Evolutionary conservation across 1,140 invertebrate species (phyloP), one percentile per base, ranked within the genome.

Genomic region (Spodoptera frugiperda): DNA sequence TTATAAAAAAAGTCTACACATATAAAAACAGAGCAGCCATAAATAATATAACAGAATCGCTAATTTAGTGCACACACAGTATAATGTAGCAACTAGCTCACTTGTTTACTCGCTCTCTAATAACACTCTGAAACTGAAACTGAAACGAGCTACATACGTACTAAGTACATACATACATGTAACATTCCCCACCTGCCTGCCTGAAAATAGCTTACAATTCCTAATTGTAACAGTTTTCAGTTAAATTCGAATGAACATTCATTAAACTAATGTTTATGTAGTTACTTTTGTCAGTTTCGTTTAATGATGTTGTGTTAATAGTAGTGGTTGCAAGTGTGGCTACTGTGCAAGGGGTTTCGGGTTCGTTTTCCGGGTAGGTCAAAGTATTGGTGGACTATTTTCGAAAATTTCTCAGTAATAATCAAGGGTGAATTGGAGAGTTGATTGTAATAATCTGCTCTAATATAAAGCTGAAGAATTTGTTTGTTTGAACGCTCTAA

Each of bases 91-190:
- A 46, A 71, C 15, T 54, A 17, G 39, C 54, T 73, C 17, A 48
- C 71, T 48, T 59, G 54, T 59, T 61, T 73, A 48, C 71, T 46
- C 53, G 10, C 14, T 54, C 19, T 46, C 68, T 46, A 65, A 65
- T 44, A 65, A 65, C 61, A 21, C 17, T 12, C 25, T 33, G 21
- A 15, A 39, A 21, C 25, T 33, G 21, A 15, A 39, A 21, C 57
- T 14, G 12, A 12, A 17, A 17, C 9, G 15, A 9, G n/a, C 6
- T 63, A 19, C 61, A 46, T 19, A 15, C n/a, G 12, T 63, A 21
- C 33, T 19, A 8, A 17, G 8, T 46, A 49, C 61, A 48, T 6
- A 6, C 11, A n/a, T 46, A 49, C 61, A 48, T 6, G 14, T 15
- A n/a, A 4, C 2, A n/a, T 19, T 46, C 61, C n/a, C 30, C 44